phyloP scores from a whole-genome alignment of 1,140 invertebrate genomes.

The Drosophila albomicans region DNA sequence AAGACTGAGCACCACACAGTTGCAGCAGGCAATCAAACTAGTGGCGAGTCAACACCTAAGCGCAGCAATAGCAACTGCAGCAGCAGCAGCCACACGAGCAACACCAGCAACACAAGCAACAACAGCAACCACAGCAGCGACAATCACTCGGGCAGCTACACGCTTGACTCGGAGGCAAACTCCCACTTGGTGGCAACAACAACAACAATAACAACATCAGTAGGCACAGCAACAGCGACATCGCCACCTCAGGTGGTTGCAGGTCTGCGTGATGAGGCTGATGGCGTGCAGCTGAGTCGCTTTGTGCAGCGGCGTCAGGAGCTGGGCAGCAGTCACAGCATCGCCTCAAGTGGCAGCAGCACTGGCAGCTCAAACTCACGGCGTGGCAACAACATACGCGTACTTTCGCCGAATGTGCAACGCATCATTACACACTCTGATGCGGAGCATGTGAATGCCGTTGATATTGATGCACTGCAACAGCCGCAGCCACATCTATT shows the following conservation, averaged over 20 bases:
- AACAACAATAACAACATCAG: not conserved
- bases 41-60: constrained; percentile 69
- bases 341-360: constrained; percentile 59
- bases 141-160: constrained; percentile 64
- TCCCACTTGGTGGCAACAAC: constrained; percentile 28
- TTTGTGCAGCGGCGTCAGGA: constrained; percentile 64
- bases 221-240: constrained; percentile 1
- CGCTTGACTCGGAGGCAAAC: constrained; percentile 29
- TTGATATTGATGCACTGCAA: constrained; percentile 74
- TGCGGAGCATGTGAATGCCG: constrained; percentile 64
- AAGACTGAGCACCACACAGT: constrained; percentile 42
- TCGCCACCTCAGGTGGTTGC: constrained; percentile 53
- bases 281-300: constrained; percentile 71
- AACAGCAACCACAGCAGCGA: constrained; percentile 62
- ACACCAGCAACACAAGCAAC: constrained; percentile 37
- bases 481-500: constrained; percentile 42
- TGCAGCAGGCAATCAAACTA: constrained; percentile 19
- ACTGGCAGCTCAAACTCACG: constrained; percentile 33
- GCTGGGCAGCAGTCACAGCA: constrained; percentile 68
- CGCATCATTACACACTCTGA: constrained; percentile 80
- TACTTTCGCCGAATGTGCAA: constrained; percentile 82
- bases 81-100: constrained; percentile 45
- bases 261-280: constrained; percentile 69
- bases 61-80: constrained; percentile 56
- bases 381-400: constrained; percentile 76